Evolutionary conservation across 2,888 invertebrate genomes (phyloP).

Genomic region (Yponomeuta plumbellus): DNA sequence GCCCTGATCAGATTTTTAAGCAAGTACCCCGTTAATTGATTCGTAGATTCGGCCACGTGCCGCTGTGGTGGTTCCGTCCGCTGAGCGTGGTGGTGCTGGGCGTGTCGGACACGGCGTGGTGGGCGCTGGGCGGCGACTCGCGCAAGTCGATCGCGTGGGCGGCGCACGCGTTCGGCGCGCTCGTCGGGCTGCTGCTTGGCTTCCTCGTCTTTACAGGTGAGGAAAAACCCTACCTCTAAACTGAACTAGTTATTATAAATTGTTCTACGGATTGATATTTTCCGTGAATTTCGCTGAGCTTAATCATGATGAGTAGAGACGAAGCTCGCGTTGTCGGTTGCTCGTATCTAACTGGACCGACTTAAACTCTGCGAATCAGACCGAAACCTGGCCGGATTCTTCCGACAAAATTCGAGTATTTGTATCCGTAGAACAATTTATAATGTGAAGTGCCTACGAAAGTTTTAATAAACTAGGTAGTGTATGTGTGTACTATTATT

Average conservation of each 20-base stretch:
- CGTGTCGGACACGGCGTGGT: conserved; percentile 77
- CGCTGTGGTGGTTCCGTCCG: conserved; percentile 73
- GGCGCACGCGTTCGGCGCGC: conserved; percentile 83
- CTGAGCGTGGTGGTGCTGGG: conserved; percentile 79
- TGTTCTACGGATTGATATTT: too few species aligned
- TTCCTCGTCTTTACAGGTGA: conserved; percentile 73
- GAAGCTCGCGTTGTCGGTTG: too few species aligned
- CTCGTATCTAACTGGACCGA: too few species aligned
- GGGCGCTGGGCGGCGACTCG: conserved; percentile 16
- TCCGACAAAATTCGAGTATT: too few species aligned
- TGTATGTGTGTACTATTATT: too few species aligned
- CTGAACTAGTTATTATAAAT: not conserved
- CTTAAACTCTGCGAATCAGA: too few species aligned
- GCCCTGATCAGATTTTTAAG: not conserved
- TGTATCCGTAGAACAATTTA: too few species aligned
- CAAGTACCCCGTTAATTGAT: not conserved
- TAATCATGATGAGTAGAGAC: too few species aligned
- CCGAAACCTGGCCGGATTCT: too few species aligned
- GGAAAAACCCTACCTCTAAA: conserved; percentile 14
- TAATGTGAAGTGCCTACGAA: too few species aligned
- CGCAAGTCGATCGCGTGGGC: conserved; percentile 74
- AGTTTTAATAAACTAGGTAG: too few species aligned
- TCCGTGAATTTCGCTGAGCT: too few species aligned
- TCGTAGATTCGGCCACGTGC: conserved; percentile 57
- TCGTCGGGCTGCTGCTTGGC: conserved; percentile 79